phyloP scores from a whole-genome alignment of 1,140 invertebrate genomes.

The Myzus persicae region DNA sequence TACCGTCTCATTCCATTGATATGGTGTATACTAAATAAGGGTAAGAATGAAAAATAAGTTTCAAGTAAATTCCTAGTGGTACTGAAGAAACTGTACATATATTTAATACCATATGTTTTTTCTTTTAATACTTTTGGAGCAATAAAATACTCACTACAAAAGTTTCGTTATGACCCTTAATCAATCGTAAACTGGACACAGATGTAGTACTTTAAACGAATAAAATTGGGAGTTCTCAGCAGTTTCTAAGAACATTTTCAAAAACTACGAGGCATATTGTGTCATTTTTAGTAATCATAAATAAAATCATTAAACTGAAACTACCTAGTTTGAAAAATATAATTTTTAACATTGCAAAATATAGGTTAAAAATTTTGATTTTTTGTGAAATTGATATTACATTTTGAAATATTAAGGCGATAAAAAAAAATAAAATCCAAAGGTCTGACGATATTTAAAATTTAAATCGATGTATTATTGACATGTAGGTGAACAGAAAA shows the following conservation, averaged over 20 bases:
- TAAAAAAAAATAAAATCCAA: not conserved
- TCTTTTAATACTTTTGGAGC: not conserved
- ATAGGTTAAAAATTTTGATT: not conserved
- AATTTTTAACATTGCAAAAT: not conserved
- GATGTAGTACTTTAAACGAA: not conserved
- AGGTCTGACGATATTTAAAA: not conserved
- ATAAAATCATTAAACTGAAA: not conserved
- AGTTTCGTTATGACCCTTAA: conserved; percentile 16
- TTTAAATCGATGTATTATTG: no score
- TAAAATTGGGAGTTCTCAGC: not conserved
- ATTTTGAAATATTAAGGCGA: not conserved
- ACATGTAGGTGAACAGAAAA: not conserved
- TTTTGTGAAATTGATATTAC: not conserved
- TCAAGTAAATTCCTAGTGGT: not conserved
- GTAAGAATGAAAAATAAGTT: not conserved
- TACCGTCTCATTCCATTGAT: not conserved
- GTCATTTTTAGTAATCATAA: not conserved
- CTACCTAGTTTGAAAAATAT: not conserved
- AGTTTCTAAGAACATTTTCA: not conserved
- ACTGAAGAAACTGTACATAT: not conserved
- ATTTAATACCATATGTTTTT: not conserved
- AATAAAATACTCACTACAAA: not conserved
- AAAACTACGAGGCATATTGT: not conserved
- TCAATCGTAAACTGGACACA: conserved; percentile 4
- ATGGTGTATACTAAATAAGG: not conserved